Percentiles rank a stretch among this genome's conserved stretches.
These are phyloP conservation scores for Aplysina aerophoba DNA, from an alignment of 37 sponge, comb jelly and placozoan species.

Conservation along the genomic window DNA sequence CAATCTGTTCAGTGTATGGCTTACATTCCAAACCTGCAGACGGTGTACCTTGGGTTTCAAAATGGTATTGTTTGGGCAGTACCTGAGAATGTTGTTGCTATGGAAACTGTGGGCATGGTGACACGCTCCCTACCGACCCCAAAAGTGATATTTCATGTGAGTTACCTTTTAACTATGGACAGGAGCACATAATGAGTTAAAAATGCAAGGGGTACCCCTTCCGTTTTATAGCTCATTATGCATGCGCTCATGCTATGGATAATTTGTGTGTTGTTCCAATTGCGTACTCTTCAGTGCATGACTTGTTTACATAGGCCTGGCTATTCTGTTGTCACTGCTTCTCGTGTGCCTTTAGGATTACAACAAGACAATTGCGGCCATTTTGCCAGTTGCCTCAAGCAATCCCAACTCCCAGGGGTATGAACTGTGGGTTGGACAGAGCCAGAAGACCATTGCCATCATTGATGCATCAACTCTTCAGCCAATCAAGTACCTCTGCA, in stretches of 20 bases:
- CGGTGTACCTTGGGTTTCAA: slow-evolving; percentile 55
- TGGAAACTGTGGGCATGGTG: slow-evolving; percentile 18
- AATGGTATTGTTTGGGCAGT: slow-evolving; percentile 60
- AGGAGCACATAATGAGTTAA: background rate
- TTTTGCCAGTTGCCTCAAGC: background rate
- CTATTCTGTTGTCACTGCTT: background rate
- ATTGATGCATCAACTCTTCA: slow-evolving; percentile 46
- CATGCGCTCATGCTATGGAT: too few relatives aligned
- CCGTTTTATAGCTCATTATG: too few relatives aligned
- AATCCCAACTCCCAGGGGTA: background rate
- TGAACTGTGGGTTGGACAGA: slow-evolving; percentile 85
- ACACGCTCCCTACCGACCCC: background rate
- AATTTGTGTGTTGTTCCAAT: too few relatives aligned
- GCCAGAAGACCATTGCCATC: slow-evolving; percentile 40
- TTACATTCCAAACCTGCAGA: slow-evolving; percentile 34
- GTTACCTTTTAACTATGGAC: too few relatives aligned
- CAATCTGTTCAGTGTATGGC: slow-evolving; percentile 48
- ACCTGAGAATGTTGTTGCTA: slow-evolving; percentile 33
- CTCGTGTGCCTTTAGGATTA: slow-evolving; percentile 29
- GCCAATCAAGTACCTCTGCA: slow-evolving; percentile 42
- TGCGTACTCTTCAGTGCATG: background rate
- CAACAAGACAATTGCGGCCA: slow-evolving; percentile 24
- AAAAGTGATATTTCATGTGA: background rate
- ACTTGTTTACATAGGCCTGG: too few relatives aligned
- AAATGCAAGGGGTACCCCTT: background rate